Evolutionary conservation across 2,113 vertebrate species (phyloP), one percentile per base, ranked within the genome.

Genomic region (Oryctolagus cuniculus): DNA sequence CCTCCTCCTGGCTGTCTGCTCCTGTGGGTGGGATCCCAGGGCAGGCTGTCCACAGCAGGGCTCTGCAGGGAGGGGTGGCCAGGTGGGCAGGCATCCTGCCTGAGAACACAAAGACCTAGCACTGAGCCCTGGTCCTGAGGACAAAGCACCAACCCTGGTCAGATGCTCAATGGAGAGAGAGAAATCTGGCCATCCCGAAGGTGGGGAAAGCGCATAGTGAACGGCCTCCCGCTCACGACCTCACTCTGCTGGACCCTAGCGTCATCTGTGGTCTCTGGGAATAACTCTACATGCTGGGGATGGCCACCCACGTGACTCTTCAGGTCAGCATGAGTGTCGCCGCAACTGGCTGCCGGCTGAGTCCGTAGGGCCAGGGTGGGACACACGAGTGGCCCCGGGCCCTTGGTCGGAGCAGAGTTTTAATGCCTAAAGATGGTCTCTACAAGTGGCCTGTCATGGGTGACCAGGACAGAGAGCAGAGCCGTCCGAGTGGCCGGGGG

Each of bases 1-100:
- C 51, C 0, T 38, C 13, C 61, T n/a, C 10, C 13, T 0, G 1
- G 21, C 0, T 19, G 16, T 44, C 80, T 1, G 3, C 29, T 80
- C 36, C 63, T 36, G 11, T 31, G 90, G 12, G n/a, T 67, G 3
- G 89, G n/a, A 38, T 67, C 16, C 61, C 87, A n/a, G 6, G 29
- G 36, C 21, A 51, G 73, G 24, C 10, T 25, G 27, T 2, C 1
- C 61, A 31, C 17, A 27, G 36, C 9, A 16, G 7, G 44, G 51
- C 25, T 36, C 70, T 92, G 75, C 7, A 15, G n/a, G 63, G 13
- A 10, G 17, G 19, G 17, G 19, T 9, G 31, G 17, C 10, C 29
- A 16, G 9, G n/a, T 16, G 9, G 55, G 19, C 29, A 12, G 7
- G n/a, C 16, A 22, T 78, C 49, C 49, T 29, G 1, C 22, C n/a